A percentile compares a stretch with the other conserved stretches of the same genome.
phyloP scores from a whole-genome alignment of 2,113 vertebrate genomes.

The Heterotis niloticus region DNA sequence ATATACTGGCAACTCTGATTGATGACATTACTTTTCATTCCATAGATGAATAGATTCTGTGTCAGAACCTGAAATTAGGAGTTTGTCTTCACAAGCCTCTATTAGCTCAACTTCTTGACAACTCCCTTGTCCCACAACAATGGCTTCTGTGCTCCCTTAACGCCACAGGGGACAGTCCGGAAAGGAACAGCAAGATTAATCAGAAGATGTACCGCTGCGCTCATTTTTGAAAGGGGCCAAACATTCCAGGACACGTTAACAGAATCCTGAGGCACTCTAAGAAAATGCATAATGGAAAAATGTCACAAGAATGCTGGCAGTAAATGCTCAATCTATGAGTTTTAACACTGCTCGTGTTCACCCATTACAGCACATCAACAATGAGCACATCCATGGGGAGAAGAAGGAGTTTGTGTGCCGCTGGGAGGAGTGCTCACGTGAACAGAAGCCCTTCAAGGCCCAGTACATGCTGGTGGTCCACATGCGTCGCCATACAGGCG shows the following conservation, averaged over 20 bases:
- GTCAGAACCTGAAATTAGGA: slow-evolving; percentile 39
- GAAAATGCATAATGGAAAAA: too few relatives aligned
- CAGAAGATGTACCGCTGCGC: not conserved
- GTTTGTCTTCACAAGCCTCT: slow-evolving; percentile 31
- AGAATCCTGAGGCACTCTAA: too few relatives aligned
- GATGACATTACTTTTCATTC: slow-evolving; percentile 34
- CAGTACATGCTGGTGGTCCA: slow-evolving; percentile 80
- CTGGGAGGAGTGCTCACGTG: slow-evolving; percentile 74
- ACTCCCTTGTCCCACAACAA: not conserved
- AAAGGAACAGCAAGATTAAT: not conserved
- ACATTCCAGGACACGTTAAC: too few relatives aligned
- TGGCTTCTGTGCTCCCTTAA: not conserved
- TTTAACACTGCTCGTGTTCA: not conserved
- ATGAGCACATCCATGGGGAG: slow-evolving; percentile 93
- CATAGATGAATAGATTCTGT: slow-evolving; percentile 26
- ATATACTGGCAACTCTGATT: slow-evolving; percentile 47
- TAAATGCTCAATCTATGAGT: too few relatives aligned
- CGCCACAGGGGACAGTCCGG: not conserved
- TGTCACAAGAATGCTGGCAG: too few relatives aligned
- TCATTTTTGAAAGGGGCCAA: too few relatives aligned
- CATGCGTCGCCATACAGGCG: slow-evolving; percentile 74
- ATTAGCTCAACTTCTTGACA: slow-evolving; percentile 12
- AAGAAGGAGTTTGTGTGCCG: slow-evolving; percentile 88
- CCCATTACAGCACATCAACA: slow-evolving; percentile 84
- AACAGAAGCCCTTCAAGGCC: slow-evolving; percentile 79